A percentile compares a stretch with the other conserved stretches of the same genome.
These are phyloP conservation scores for Sylvia atricapilla DNA, from an alignment of 2,113 vertebrate genomes.

Conservation along the genomic window DNA sequence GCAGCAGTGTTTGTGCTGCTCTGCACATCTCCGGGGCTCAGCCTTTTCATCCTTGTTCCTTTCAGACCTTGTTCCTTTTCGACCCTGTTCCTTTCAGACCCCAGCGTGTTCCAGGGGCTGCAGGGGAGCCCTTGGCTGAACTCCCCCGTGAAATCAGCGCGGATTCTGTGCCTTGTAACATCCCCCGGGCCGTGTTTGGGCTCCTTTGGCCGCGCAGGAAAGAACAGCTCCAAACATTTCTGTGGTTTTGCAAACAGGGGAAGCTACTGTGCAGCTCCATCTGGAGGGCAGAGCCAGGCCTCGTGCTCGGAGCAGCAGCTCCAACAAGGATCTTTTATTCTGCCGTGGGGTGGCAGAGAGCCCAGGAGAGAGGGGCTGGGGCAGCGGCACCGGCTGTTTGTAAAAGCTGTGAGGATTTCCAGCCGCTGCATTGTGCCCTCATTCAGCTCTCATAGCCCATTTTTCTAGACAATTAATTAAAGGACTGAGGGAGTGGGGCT, in stretches of 20 bases:
- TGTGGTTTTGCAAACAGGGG: not conserved
- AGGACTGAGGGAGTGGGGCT: not conserved
- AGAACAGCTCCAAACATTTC: not conserved
- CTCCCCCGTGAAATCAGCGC: not conserved
- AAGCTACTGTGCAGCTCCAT: constrained; percentile 25
- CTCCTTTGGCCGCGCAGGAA: not conserved
- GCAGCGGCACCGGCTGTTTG: not conserved
- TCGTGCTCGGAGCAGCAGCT: not conserved
- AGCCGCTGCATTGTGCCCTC: not conserved
- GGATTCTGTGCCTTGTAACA: not conserved
- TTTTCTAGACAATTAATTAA: not conserved
- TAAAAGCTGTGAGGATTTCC: not conserved
- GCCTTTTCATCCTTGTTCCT: not conserved
- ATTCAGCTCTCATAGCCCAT: not conserved
- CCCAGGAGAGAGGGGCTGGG: not conserved
- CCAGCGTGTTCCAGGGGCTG: not conserved
- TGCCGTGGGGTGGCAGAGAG: not conserved
- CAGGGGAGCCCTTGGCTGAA: not conserved
- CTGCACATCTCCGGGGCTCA: not conserved
- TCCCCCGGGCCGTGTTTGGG: not conserved
- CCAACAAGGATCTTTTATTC: not conserved
- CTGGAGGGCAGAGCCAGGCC: constrained; percentile 42
- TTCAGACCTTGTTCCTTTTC: not conserved
- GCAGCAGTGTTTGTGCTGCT: not conserved
- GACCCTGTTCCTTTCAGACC: accelerated